These are phyloP conservation scores for Oenanthe melanoleuca DNA, from an alignment of 2,113 vertebrate species.

Conservation along the genomic window DNA sequence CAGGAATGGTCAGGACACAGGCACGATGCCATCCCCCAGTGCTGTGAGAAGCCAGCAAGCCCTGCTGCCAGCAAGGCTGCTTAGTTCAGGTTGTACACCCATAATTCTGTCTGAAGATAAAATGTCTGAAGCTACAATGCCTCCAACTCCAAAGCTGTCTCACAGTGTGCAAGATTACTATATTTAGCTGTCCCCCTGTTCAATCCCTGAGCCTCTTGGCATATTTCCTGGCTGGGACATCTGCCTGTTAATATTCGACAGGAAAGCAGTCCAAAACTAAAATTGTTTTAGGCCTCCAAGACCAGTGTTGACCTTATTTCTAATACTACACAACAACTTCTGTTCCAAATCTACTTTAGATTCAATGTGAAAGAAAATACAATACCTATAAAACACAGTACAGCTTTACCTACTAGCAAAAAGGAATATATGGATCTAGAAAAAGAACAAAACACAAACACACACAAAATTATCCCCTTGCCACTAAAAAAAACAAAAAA, in stretches of 20 bases:
- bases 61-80: neutral
- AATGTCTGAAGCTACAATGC: neutral
- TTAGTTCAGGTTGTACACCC: neutral
- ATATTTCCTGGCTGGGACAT: neutral
- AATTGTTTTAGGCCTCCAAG: neutral
- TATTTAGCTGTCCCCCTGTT: neutral
- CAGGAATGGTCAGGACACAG: neutral
- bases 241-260: neutral
- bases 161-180: neutral
- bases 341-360: neutral
- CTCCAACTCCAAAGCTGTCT: neutral
- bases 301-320: neutral
- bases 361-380: neutral
- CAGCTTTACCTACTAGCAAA: neutral
- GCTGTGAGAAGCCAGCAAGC: neutral
- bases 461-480: neutral
- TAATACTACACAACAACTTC: neutral
- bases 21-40: accelerated
- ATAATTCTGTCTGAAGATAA: neutral
- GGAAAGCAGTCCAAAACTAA: neutral
- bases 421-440: neutral
- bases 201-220: neutral
- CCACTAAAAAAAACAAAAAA: accelerated
- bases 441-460: too few relatives aligned
- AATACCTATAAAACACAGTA: neutral